Conservation (phyloP, 2,113 vertebrate genomes). For the Myodes glareolus region DNA sequence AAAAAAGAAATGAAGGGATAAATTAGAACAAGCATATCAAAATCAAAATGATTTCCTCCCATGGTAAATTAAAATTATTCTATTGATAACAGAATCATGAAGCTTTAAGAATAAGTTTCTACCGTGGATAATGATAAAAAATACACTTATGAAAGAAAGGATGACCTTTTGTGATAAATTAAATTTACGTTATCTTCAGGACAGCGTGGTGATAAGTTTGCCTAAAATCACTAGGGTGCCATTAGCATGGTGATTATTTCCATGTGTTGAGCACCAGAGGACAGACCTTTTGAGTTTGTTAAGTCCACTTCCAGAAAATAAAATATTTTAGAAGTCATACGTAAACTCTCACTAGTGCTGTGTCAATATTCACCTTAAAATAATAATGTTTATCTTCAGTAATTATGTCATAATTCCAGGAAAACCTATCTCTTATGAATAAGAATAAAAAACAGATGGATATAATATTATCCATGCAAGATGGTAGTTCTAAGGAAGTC, state of each 20-base stretch:
- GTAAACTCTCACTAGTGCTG: not conserved
- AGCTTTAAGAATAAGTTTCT: not conserved
- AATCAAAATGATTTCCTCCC: constrained; percentile 22
- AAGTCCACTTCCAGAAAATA: constrained; percentile 6
- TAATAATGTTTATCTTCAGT: not conserved
- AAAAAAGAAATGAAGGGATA: not conserved
- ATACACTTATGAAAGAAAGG: not conserved
- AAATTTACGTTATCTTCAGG: constrained; percentile 68
- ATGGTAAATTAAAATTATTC: constrained; percentile 33
- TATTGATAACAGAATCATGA: not conserved
- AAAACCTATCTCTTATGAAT: not conserved
- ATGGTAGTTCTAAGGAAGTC: not conserved
- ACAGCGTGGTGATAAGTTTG: constrained; percentile 46
- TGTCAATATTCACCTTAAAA: constrained; percentile 39
- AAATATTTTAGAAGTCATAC: not conserved
- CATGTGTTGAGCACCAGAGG: constrained; percentile 59
- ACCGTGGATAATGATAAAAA: not conserved
- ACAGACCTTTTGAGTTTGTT: constrained; percentile 26
- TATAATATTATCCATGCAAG: not conserved
- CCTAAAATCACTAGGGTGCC: constrained; percentile 55
- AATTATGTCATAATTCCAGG: not conserved
- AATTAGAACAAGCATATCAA: not conserved
- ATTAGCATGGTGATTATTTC: constrained; percentile 61
- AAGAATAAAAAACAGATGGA: not conserved
- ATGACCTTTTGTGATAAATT: constrained; percentile 55